Evolutionary conservation across 2,113 vertebrate genomes (phyloP), one percentile per base, ranked within the genome.

Genomic region (Syrmaticus mikado): DNA sequence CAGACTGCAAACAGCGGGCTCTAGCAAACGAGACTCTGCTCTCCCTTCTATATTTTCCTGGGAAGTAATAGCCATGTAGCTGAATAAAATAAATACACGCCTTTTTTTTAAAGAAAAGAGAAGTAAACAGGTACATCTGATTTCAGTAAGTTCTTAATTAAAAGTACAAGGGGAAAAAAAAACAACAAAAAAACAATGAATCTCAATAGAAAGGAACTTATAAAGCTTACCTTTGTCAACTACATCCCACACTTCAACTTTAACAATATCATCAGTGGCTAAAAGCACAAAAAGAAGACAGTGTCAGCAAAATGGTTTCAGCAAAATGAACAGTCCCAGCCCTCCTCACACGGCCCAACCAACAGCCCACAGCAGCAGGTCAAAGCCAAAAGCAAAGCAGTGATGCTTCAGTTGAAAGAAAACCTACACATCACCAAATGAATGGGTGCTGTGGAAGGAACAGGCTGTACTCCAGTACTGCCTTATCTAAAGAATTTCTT

Each of bases 171-270:
- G 19, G 15, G 62, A 17, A 18, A 17, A 43, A 43, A 43, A 43
- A 43, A 43, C 41, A 17, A 40, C 12, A 53, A 32, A 57, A 57
- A 20, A 58, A n/a, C 14, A 81, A 32, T 1, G 6, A 52, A 76
- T 34, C 22, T 41, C 60, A 67, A 34, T 18, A 88, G 68, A 86
- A 89, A 64, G 14, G 10, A 90, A 91, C 46, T 53, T 72, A 36
- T 4, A 93, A 60, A 55, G 64, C 81, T 98, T 95, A 99, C 99
- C 99, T 99, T 99, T 99, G 96, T 99, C 99, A 9, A 99, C 99
- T 2, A 99, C 99, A 32, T 99, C 99, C 99, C 99, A 99, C 88
- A 99, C 99, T 96, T 99, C 99, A 8, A 99, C 99, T 87, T 99
- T 99, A 58, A 99, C 99, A 71, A 99, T 98, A 48, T 99, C 99